Base-by-base conservation (phyloP, 2,888 invertebrate genomes). In the Troilus luridus region DNA sequence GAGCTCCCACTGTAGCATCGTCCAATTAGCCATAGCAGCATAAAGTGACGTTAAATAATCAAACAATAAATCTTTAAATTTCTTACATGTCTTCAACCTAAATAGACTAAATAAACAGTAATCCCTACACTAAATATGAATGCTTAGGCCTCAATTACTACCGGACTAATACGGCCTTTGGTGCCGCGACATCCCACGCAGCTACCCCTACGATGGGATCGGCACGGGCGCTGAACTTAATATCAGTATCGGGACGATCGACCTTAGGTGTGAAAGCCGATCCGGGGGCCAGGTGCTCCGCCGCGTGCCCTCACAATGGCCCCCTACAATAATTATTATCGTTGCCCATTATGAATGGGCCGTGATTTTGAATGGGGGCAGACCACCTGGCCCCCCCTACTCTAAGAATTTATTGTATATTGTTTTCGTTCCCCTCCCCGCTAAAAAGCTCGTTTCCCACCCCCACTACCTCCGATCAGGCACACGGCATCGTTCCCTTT, bases 261-360 rank as follows among this genome's bases (percentile, higher is more conserved):
- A 21, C 24, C 27, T 54, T 89, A 89, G 89, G 89, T 89, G 89
- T 89, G 89, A 89, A 89, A 89, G 89, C 89, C 89, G 89, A 89
- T 60, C 89, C 89, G 14, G 54, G n/a, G 77, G 81, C 77, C 90
- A 72, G 77, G 90, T 72, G 72, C 58, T 54, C 27, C 5, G 77
- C 27, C 77, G 58, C 77, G 58, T 56, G 77, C 77, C 77, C 56
- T 77, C 62, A 58, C 77, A 60, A 90, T 60, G 9, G 59, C 19
- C 59, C 90, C 90, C 81, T 81, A 90, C 67, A 90, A 90, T 90
- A 90, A 90, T 90, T 81, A 90, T 90, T 90, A 90, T 90, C 81
- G 90, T 90, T 90, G 90, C 56, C 77, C 77, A 90, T 90, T 90
- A 90, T 90, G 90, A 90, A 90, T 90, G 90, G 90, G 59, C 27